These are phyloP conservation scores for Oryzias celebensis DNA, from an alignment of 2,113 vertebrate genomes.

Conservation along the genomic window DNA sequence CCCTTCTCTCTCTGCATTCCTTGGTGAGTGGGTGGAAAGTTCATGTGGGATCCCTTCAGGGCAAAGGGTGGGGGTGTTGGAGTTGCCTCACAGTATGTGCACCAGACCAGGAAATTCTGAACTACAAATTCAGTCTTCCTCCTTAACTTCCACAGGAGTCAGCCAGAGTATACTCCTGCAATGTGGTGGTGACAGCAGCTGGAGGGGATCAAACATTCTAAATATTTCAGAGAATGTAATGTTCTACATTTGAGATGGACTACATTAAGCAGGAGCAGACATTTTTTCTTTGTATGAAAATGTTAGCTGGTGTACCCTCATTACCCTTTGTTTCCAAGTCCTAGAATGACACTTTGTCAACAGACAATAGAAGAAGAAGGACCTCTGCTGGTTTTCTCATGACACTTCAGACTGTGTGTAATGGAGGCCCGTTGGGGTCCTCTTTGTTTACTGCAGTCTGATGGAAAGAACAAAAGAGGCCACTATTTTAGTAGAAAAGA, in stretches of 20 bases:
- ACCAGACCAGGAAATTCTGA: slow-evolving; percentile 32
- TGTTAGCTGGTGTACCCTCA: slow-evolving; percentile 20
- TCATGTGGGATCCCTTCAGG: slow-evolving; percentile 73
- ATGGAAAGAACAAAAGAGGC: not conserved
- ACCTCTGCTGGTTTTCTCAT: slow-evolving; percentile 72
- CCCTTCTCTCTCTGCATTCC: slow-evolving; percentile 68
- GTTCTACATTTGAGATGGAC: not conserved
- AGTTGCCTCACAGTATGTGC: slow-evolving; percentile 45
- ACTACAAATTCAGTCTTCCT: slow-evolving; percentile 29
- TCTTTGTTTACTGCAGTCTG: not conserved
- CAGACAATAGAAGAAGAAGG: slow-evolving; percentile 70
- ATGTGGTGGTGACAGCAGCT: not conserved
- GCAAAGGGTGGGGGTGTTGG: slow-evolving; percentile 30
- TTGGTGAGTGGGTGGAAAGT: slow-evolving; percentile 78
- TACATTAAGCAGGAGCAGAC: not conserved
- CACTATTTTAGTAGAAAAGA: not conserved
- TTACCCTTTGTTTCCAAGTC: slow-evolving; percentile 23
- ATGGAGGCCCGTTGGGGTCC: not conserved
- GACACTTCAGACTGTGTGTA: slow-evolving; percentile 42
- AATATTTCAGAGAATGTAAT: slow-evolving; percentile 4
- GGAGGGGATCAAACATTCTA: not conserved
- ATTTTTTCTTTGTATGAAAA: slow-evolving; percentile 8
- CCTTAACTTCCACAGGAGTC: slow-evolving; percentile 27
- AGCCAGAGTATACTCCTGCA: slow-evolving; percentile 9
- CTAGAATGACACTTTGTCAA: slow-evolving; percentile 10